Evolutionary conservation across 2,113 vertebrate genomes (phyloP).

Genomic region (Alethe diademata): DNA sequence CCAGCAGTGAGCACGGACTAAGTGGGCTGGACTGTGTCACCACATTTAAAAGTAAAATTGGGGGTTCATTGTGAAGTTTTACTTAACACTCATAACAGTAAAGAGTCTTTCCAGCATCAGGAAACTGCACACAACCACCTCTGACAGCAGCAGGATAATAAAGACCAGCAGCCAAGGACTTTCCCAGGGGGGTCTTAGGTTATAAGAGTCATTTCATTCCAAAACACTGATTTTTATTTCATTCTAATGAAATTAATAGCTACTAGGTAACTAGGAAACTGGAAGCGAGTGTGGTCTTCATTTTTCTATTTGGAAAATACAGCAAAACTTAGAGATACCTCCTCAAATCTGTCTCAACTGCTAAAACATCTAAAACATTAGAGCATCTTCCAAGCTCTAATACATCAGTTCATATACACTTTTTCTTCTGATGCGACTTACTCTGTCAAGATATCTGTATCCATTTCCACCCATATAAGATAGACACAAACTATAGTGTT

Average conservation of each 20-base stretch:
- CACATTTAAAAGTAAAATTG: background rate
- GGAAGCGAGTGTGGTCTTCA: background rate
- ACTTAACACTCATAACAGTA: background rate
- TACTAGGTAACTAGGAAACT: background rate
- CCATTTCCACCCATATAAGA: background rate
- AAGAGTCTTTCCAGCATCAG: background rate
- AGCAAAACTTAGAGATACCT: background rate
- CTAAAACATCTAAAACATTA: background rate
- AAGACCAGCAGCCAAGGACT: background rate
- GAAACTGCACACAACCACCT: background rate
- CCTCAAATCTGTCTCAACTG: background rate
- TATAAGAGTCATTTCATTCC: background rate
- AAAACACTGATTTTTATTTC: background rate
- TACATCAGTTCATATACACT: background rate
- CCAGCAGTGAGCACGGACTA: background rate
- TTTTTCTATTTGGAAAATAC: background rate
- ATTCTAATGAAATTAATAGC: background rate
- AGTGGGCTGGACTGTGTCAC: background rate
- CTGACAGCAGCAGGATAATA: background rate
- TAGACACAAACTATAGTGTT: background rate
- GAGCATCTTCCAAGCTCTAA: background rate
- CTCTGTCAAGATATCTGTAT: background rate
- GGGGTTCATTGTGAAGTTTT: background rate
- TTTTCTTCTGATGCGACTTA: background rate
- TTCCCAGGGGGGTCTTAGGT: background rate